phyloP scores from a whole-genome alignment of 64 coral and sea anemone genomes.

The Stylophora pistillata region DNA sequence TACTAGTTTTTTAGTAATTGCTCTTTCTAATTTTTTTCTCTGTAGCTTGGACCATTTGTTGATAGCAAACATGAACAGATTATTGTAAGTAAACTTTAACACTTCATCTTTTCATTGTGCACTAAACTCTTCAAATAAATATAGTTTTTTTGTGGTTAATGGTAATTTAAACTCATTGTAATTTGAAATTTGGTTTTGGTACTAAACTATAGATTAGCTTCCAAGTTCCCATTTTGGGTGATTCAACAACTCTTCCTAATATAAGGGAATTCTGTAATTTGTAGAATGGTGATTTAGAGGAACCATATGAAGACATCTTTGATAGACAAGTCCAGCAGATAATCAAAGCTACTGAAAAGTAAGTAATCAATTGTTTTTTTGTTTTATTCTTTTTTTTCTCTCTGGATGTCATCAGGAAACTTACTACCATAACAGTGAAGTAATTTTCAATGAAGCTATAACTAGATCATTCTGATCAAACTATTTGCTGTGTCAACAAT shows the following conservation, averaged over 20 bases:
- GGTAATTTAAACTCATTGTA: background rate
- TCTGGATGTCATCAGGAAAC: no score
- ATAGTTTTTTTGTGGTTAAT: background rate
- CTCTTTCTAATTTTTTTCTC: background rate
- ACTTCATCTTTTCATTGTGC: no score
- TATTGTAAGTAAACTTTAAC: conserved; percentile 53
- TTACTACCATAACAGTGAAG: no score
- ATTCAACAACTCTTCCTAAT: no score
- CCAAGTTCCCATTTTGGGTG: no score
- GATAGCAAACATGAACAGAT: conserved; percentile 96
- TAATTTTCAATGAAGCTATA: no score
- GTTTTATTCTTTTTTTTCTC: no score
- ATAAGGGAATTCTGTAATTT: no score
- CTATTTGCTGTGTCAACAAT: no score
- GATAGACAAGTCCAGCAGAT: conserved; percentile 61
- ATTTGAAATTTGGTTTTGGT: background rate
- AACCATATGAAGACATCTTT: conserved; percentile 88
- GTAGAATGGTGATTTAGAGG: conserved; percentile 69
- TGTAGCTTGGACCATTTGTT: conserved; percentile 94
- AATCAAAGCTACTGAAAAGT: conserved; percentile 66
- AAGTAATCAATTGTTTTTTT: conserved; percentile 11
- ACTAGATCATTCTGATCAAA: no score
- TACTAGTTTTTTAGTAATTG: background rate
- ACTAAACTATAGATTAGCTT: no score
- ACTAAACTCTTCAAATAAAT: no score